These are phyloP conservation scores for Drosophila eugracilis DNA, from an alignment of 1,140 invertebrate species.

Conservation along the genomic window DNA sequence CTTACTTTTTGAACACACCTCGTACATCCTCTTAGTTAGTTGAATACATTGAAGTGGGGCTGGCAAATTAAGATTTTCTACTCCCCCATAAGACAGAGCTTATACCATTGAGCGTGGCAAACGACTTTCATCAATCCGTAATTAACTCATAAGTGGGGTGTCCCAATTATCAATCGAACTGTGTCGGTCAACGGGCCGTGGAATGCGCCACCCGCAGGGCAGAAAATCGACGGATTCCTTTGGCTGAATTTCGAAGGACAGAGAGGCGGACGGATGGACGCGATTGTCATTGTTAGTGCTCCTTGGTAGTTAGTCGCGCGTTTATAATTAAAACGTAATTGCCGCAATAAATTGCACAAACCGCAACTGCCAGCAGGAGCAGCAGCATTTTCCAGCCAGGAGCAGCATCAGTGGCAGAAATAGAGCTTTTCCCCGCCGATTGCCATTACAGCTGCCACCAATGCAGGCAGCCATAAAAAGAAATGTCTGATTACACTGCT, in stretches of 20 bases:
- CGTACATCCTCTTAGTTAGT: too few species aligned
- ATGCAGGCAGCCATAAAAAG: constrained; percentile 66
- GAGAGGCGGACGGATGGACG: background rate
- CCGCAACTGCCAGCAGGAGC: constrained; percentile 65
- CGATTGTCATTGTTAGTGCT: constrained; percentile 48
- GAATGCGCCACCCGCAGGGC: constrained; percentile 15
- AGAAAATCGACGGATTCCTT: constrained; percentile 30
- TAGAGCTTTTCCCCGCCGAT: constrained; percentile 53
- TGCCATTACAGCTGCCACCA: constrained; percentile 64
- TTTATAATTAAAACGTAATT: constrained; percentile 82
- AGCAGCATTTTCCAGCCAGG: background rate
- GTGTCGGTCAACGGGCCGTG: constrained; percentile 28
- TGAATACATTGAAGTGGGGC: background rate
- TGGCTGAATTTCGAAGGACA: background rate
- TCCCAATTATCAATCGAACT: constrained; percentile 36
- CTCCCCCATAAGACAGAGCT: constrained; percentile 12
- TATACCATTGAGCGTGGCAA: constrained; percentile 19
- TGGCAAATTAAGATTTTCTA: constrained; percentile 2
- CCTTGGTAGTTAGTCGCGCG: constrained; percentile 65
- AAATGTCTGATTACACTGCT: constrained; percentile 38
- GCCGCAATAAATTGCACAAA: constrained; percentile 79
- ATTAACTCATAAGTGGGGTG: constrained; percentile 45
- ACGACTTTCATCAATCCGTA: constrained; percentile 34
- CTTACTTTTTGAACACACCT: too few species aligned
- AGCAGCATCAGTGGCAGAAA: constrained; percentile 16